phyloP scores from a whole-genome alignment of 1,140 invertebrate genomes.

The Periplaneta americana region DNA sequence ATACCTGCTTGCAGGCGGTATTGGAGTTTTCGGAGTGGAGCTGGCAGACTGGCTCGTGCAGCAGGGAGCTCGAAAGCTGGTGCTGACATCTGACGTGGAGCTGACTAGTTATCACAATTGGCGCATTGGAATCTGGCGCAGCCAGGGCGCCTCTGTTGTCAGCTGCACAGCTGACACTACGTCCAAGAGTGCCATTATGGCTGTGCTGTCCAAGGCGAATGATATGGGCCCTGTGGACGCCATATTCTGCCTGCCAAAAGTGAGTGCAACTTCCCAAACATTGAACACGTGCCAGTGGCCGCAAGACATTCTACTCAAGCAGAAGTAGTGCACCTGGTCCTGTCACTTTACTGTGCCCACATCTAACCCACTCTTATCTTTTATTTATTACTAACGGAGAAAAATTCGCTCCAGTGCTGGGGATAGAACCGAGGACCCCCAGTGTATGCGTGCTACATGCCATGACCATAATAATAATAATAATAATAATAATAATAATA shows the following conservation, averaged over 20 bases:
- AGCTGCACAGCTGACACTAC: conserved; percentile 42
- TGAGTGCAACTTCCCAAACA: no score
- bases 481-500: no score
- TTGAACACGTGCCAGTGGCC: no score
- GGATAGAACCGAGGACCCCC: no score
- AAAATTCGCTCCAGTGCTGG: no score
- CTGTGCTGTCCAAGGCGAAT: conserved; percentile 50
- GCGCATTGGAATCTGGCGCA: conserved; percentile 37
- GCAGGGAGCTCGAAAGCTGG: conserved; percentile 47
- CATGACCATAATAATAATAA: no score
- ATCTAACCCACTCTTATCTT: no score
- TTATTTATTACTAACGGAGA: no score
- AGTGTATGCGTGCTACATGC: no score
- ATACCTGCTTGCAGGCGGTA: conserved; percentile 75
- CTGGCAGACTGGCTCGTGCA: conserved; percentile 79
- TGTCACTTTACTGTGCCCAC: no score
- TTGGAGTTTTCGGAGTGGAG: conserved; percentile 89
- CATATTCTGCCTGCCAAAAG: conserved; percentile 75
- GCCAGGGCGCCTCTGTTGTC: conserved; percentile 40
- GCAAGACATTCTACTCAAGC: no score
- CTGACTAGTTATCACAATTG: conserved; percentile 74
- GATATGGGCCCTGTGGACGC: conserved; percentile 59
- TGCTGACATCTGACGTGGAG: conserved; percentile 53
- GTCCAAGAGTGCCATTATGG: conserved; percentile 41
- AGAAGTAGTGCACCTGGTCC: no score